Evolutionary conservation across 2,888 invertebrate species (phyloP).

Genomic region (Drosophila stalkeri): DNA sequence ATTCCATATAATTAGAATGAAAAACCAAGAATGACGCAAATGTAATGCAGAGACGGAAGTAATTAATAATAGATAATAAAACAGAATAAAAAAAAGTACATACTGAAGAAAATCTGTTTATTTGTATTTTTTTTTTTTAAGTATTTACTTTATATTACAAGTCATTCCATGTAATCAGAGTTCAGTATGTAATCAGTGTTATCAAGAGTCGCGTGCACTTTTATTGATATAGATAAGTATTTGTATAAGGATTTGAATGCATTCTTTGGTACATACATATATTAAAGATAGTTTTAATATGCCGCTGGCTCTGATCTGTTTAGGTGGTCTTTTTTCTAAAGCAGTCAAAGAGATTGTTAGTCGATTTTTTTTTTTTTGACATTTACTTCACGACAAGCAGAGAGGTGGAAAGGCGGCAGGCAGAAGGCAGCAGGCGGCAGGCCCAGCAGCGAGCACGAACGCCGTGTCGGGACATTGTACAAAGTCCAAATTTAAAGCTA

Average conservation of each 20-base stretch:
- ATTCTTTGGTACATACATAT: not conserved
- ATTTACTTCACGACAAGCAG: constrained; percentile 50
- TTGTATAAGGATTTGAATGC: not conserved
- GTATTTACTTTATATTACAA: not conserved
- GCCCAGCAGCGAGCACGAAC: constrained; percentile 42
- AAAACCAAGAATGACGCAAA: not conserved
- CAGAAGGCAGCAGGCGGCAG: not conserved
- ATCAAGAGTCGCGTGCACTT: not conserved
- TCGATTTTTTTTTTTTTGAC: constrained; percentile 59
- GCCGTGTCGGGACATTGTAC: constrained; percentile 51
- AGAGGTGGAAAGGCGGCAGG: constrained; percentile 3
- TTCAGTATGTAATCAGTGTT: not conserved
- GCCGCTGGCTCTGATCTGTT: constrained; percentile 41
- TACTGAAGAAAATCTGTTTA: not conserved
- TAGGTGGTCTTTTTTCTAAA: constrained; percentile 45
- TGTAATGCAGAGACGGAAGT: not conserved
- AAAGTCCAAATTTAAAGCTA: constrained; percentile 68
- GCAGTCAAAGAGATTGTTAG: constrained; percentile 68
- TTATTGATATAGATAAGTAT: not conserved
- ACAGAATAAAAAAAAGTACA: not conserved
- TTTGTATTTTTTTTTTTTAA: not conserved
- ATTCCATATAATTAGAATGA: not conserved
- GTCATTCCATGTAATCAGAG: not conserved
- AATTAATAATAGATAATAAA: not conserved
- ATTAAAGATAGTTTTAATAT: constrained; percentile 24